Evolutionary conservation across 2,888 invertebrate species (phyloP), one percentile per base, ranked within the genome.

Genomic region (Eupithecia subfuscata): DNA sequence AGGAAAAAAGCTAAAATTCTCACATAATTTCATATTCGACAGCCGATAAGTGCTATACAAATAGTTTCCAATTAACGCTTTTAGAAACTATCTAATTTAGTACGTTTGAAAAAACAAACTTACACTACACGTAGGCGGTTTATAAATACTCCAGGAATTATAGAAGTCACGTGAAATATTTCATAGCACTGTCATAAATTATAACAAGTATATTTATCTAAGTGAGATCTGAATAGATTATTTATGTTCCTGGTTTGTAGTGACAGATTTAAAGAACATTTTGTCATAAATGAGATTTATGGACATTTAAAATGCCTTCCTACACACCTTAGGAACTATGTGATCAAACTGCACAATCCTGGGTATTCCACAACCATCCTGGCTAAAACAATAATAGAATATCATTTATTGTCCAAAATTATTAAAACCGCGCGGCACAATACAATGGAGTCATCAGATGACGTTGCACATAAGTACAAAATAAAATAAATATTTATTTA

Each of bases 121-220:
- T 22, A 78, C 70, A 65, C 69, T 68, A 48, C 74, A 65, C 76
- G 76, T 74, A 74, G 71, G 63, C 69, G 48, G 18, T 69, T 73
- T 78, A 81, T 76, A 71, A 79, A 81, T 80, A 80, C 63, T 48
- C 4, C 68, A 43, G 43, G 52, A 78, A 74, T 71, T 81, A 79
- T 80, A 77, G 76, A 67, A 79, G 70, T 11, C 80, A 81, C 81
- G 80, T 79, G 80, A 75, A 77, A 56, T 68, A 69, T 75, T 74
- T 76, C 25, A 72, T 75, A 76, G 74, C 71, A 56, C 45, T 79
- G 76, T 75, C 76, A 71, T 76, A 70, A 77, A 72, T 72, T 70
- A 68, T 77, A 72, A 70, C 65, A 52, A 60, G 60, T 60, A 22
- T 56, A 56, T 60, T 60, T 60, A 52, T 64, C 63, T 25, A 25